Evolutionary conservation across 1,140 invertebrate genomes (phyloP), one percentile per base, ranked within the genome.

Genomic region (Drosophila ogumai): DNA sequence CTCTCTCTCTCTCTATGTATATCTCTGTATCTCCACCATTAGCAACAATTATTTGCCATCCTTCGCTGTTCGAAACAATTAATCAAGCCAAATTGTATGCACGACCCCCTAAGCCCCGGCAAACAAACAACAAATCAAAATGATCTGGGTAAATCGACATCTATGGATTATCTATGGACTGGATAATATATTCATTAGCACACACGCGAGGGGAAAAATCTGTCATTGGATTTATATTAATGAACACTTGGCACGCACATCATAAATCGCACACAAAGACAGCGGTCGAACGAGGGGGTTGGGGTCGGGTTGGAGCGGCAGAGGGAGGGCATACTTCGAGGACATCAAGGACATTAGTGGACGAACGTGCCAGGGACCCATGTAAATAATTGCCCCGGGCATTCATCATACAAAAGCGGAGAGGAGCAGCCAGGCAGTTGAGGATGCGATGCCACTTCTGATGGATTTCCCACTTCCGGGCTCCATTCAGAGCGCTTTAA

Each of bases 181-280:
- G 57, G 80, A 80, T 87, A 87, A 88, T 87, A 71, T 88, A 87
- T 87, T 87, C 84, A 87, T 87, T 87, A 87, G 55, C 44, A 78
- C 49, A 69, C 57, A 71, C 38, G 59, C 56, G 43, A 25, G 40
- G 28, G 28, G n/a, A 71, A 49, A 59, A 76, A 74, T 82, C 82
- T 78, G 64, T 88, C 84, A 88, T 88, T 88, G 84, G 76, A 84
- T 84, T 87, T 84, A 88, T 87, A 87, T 88, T 88, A 87, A 87
- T 87, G 84, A 88, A 84, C 84, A 82, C 84, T 88, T 82, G 72
- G 78, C 84, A 87, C 84, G 80, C 84, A 87, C 84, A 87, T 87
- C 84, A 88, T 88, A 87, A 87, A 87, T 88, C 84, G 67, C 84
- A 74, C 75, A 79, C 63, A 79, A 60, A 50, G 43, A 34, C 65